phyloP scores from a whole-genome alignment of 2,113 vertebrate genomes.

The Pelodiscus sinensis region DNA sequence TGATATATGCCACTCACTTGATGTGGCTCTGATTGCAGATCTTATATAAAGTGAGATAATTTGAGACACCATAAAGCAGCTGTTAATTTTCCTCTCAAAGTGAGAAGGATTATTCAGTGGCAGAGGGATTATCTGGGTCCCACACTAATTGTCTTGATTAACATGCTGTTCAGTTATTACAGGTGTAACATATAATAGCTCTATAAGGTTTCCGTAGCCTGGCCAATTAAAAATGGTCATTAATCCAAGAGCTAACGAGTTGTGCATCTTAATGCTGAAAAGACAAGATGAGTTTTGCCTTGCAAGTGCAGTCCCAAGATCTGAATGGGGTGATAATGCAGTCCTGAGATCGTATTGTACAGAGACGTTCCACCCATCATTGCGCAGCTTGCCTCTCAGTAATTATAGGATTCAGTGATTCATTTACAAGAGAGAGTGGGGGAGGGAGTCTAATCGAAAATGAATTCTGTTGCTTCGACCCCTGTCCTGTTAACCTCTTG shows the following conservation, averaged over 20 bases:
- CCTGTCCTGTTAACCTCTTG: constrained; percentile 5
- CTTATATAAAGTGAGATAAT: constrained; percentile 30
- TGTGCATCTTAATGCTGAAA: not conserved
- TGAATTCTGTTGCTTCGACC: constrained; percentile 7
- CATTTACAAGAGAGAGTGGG: not conserved
- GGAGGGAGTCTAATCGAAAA: not conserved
- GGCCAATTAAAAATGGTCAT: constrained; percentile 66
- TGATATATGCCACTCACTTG: not conserved
- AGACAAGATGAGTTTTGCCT: constrained; percentile 1
- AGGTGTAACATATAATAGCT: constrained; percentile 68
- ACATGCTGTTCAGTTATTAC: constrained; percentile 23
- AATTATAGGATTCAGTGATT: not conserved
- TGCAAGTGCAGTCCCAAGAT: not conserved
- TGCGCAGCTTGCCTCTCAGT: not conserved
- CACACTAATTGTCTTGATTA: constrained; percentile 65
- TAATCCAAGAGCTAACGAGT: constrained; percentile 64
- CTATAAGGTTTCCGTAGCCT: constrained; percentile 52
- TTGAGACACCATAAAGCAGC: constrained; percentile 34
- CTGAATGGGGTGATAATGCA: not conserved
- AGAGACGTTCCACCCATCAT: not conserved
- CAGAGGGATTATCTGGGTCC: constrained; percentile 29
- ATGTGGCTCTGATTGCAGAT: not conserved
- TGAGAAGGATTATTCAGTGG: constrained; percentile 24
- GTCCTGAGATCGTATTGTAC: not conserved
- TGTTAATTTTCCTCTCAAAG: constrained; percentile 49